A percentile compares a stretch with the other conserved stretches of the same genome.
Conservation (phyloP, 2,113 vertebrate species). For the Synodontis membranacea region DNA sequence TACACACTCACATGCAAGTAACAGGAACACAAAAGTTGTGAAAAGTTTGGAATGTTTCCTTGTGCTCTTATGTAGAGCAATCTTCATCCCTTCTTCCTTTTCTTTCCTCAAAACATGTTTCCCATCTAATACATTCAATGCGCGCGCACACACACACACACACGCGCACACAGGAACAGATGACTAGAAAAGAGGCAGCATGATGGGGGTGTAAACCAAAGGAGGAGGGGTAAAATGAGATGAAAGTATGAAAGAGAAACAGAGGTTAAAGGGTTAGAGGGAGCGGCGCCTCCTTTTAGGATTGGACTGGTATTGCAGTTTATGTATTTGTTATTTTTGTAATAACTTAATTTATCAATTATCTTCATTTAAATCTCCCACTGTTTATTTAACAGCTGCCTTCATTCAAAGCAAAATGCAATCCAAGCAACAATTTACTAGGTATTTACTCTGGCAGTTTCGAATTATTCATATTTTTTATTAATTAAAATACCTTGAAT, state of each 20-base stretch:
- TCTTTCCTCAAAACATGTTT: slow-evolving; percentile 42
- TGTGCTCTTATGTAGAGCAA: background rate
- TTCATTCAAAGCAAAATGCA: background rate
- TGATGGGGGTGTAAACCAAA: slow-evolving; percentile 35
- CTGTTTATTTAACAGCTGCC: background rate
- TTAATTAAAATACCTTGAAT: background rate
- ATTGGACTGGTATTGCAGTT: background rate
- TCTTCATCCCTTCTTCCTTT: slow-evolving; percentile 15
- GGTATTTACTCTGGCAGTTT: background rate
- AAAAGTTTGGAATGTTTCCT: slow-evolving; percentile 20
- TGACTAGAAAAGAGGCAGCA: slow-evolving; percentile 18
- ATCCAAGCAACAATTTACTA: background rate
- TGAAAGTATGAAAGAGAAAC: background rate
- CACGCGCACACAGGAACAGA: slow-evolving; percentile 38
- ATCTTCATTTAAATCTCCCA: background rate
- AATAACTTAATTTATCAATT: background rate
- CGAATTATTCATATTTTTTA: background rate
- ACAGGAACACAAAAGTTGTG: slow-evolving; percentile 12
- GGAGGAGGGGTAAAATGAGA: slow-evolving; percentile 23
- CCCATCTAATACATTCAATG: slow-evolving; percentile 13
- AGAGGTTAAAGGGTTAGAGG: background rate
- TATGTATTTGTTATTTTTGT: background rate
- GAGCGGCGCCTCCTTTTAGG: slow-evolving; percentile 7
- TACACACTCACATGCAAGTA: slow-evolving; percentile 14
- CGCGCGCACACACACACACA: slow-evolving; percentile 16